These are phyloP conservation scores for Heliconius congener DNA, from an alignment of 1,140 invertebrate species.

Conservation along the genomic window DNA sequence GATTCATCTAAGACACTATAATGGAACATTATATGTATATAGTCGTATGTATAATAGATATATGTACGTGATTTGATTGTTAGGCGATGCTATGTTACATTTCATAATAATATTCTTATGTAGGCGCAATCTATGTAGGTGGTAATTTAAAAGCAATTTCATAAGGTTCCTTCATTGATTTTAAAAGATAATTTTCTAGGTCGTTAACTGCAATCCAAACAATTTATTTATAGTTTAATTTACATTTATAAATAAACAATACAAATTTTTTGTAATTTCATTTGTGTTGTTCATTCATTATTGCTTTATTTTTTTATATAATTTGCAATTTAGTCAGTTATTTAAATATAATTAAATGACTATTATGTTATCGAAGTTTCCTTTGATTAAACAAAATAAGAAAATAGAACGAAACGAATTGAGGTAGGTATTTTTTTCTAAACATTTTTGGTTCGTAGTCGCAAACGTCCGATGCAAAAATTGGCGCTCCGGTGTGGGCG, in stretches of 20 bases:
- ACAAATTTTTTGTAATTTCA: too few species aligned
- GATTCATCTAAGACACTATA: constrained; percentile 2
- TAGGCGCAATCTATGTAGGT: constrained; percentile 10
- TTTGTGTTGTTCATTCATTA: too few species aligned
- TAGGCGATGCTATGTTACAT: constrained; percentile 1
- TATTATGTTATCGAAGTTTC: too few species aligned
- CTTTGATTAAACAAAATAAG: too few species aligned
- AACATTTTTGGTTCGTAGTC: background rate
- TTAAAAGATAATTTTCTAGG: background rate
- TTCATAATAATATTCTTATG: constrained; percentile 7
- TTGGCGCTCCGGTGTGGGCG: constrained; percentile 52
- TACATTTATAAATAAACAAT: too few species aligned
- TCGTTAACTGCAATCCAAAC: background rate
- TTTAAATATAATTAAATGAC: too few species aligned
- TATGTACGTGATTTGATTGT: background rate
- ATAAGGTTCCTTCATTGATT: constrained; percentile 1
- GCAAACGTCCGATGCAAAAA: constrained; percentile 44
- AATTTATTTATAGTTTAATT: background rate
- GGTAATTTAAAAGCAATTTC: constrained; percentile 15
- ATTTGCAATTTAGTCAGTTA: too few species aligned
- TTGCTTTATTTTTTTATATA: background rate
- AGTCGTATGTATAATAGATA: background rate
- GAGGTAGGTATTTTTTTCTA: background rate
- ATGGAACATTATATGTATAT: background rate
- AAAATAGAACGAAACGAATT: too few species aligned